phyloP scores from a whole-genome alignment of 2,888 invertebrate species.

The Camptogramma bilineatum region DNA sequence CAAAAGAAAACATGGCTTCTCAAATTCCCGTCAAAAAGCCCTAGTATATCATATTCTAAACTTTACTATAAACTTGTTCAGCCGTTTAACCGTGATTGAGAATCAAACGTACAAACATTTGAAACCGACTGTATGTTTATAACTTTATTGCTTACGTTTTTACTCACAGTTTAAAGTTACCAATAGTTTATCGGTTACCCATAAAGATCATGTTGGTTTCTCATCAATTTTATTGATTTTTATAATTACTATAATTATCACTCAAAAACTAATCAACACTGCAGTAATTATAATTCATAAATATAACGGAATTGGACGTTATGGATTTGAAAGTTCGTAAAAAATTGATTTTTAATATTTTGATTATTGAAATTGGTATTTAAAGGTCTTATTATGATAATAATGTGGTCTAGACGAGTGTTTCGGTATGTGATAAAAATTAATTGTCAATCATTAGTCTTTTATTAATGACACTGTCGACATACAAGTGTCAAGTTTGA shows the following conservation, averaged over 20 bases:
- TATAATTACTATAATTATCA: slow-evolving; percentile 41
- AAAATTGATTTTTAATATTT: slow-evolving; percentile 18
- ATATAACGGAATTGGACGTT: slow-evolving; percentile 17
- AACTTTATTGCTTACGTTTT: too few relatives aligned
- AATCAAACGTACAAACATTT: too few relatives aligned
- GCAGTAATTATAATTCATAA: slow-evolving; percentile 19
- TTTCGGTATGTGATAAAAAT: slow-evolving; percentile 20
- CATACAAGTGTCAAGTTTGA: background rate
- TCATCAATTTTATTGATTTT: slow-evolving; percentile 28
- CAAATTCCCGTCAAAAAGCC: slow-evolving; percentile 33
- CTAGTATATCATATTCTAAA: too few relatives aligned
- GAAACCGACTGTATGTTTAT: too few relatives aligned
- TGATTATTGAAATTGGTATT: slow-evolving; percentile 19
- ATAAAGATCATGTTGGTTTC: slow-evolving; percentile 33
- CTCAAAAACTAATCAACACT: slow-evolving; percentile 30
- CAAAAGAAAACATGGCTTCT: background rate
- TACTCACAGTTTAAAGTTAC: too few relatives aligned
- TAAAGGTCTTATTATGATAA: slow-evolving; percentile 24
- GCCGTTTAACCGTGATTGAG: too few relatives aligned
- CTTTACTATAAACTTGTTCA: too few relatives aligned
- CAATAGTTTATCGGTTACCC: background rate
- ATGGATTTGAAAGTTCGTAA: slow-evolving; percentile 28
- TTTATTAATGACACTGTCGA: slow-evolving; percentile 16
- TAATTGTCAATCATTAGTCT: slow-evolving; percentile 17
- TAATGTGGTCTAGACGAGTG: slow-evolving; percentile 16